Evolutionary conservation across 2,888 invertebrate genomes (phyloP).

Genomic region (Sphinx pinastri): DNA sequence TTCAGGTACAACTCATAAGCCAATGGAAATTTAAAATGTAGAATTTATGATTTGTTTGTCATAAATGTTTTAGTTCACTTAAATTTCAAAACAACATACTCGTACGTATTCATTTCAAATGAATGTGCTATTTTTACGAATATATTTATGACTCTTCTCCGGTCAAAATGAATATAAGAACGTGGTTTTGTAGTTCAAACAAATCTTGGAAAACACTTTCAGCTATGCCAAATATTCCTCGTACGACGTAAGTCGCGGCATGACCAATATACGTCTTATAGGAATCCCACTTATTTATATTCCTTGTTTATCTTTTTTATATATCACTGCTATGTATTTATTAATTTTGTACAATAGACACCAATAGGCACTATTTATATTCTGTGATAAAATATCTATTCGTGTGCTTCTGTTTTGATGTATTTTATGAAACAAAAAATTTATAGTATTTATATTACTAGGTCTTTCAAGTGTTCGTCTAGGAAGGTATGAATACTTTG

Average conservation of each 20-base stretch:
- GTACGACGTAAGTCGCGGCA: conserved; percentile 46
- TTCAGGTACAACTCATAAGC: background rate
- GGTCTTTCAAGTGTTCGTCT: too few species aligned
- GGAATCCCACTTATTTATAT: conserved; percentile 14
- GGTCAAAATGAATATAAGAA: background rate
- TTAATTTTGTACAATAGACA: too few species aligned
- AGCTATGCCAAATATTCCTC: conserved; percentile 23
- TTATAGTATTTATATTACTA: too few species aligned
- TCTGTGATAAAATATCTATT: too few species aligned
- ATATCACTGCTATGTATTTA: too few species aligned
- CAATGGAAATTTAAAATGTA: background rate
- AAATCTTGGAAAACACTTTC: conserved; percentile 25
- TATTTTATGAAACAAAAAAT: too few species aligned
- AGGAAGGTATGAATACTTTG: too few species aligned
- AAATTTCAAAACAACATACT: background rate
- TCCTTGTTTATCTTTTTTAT: background rate
- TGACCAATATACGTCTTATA: conserved; percentile 56
- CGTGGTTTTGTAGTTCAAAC: background rate
- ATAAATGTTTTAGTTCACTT: conserved; percentile 1
- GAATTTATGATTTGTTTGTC: conserved; percentile 1
- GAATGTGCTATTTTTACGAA: conserved; percentile 12
- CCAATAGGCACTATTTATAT: too few species aligned
- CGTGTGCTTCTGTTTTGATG: too few species aligned
- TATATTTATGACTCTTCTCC: background rate
- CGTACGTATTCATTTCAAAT: background rate